Conservation (phyloP, 2,888 invertebrate genomes). For the Allygus modestus region DNA sequence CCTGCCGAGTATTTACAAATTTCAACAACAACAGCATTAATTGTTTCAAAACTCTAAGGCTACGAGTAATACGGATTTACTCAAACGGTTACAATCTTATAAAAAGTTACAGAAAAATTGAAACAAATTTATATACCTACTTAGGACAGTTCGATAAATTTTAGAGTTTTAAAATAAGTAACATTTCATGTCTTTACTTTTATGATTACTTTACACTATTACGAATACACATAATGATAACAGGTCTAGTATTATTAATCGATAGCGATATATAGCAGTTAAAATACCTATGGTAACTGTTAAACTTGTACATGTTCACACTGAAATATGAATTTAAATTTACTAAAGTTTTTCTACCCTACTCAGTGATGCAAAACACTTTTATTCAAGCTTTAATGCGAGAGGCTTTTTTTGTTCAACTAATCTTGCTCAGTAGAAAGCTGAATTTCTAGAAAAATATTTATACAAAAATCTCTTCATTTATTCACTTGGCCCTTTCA, state of each 20-base stretch:
- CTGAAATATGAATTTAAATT: conserved; percentile 17
- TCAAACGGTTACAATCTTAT: conserved; percentile 32
- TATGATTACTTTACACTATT: background rate
- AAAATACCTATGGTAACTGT: conserved; percentile 47
- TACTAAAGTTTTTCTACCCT: conserved; percentile 10
- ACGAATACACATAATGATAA: conserved; percentile 2
- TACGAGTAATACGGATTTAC: conserved; percentile 23
- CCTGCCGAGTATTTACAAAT: conserved; percentile 20
- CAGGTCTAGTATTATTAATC: conserved; percentile 15
- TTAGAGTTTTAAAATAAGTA: background rate
- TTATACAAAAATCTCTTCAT: conserved; percentile 47
- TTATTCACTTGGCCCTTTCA: conserved; percentile 21
- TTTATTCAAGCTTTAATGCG: conserved; percentile 38
- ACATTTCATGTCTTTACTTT: background rate
- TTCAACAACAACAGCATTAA: conserved; percentile 24
- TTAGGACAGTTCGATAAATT: conserved; percentile 12
- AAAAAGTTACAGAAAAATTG: conserved; percentile 7
- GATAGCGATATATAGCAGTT: background rate
- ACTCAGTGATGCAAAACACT: conserved; percentile 4
- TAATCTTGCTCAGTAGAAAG: conserved; percentile 15
- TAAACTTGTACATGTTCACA: conserved; percentile 31
- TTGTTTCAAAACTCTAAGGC: conserved; percentile 40
- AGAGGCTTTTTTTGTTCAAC: conserved; percentile 15
- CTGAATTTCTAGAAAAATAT: conserved; percentile 61
- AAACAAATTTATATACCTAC: conserved; percentile 11